Base-by-base conservation (phyloP, 2,113 vertebrate genomes). In the Hyla sarda region DNA sequence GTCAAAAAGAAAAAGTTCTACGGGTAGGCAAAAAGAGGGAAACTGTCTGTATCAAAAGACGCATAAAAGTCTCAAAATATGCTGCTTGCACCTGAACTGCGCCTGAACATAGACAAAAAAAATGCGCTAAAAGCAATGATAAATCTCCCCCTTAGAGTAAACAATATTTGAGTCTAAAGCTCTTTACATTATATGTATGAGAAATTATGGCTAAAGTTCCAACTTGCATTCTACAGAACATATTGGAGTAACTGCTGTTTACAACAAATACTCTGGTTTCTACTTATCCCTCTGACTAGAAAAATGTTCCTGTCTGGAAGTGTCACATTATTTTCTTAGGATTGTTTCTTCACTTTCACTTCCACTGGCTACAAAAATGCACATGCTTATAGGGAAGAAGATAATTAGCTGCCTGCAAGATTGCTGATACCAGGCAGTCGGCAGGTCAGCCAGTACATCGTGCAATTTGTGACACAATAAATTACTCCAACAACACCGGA, bases 401-500 rank as follows among this genome's bases (percentile, higher is more conserved):
- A 96, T 97, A 97, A 95, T 97, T 97, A 97, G 94, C 91, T 94
- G 81, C 91, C 92, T 93, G 92, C 89, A 91, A 92, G 94, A 92
- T 93, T 94, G 92, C 94, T 93, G 91, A 94, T 91, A 90, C 92
- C 90, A 87, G 82, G 91, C 92, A 89, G 90, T 90, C 81, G 91
- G 89, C 90, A 90, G 95, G 92, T 95, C 92, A 91, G 87, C 72
- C 89, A 89, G 89, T 88, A 92, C 87, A 10, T 95, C 92, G 92
- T 85, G 88, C 89, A 91, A 91, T 94, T 91, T 94, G 93, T 93
- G 95, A 95, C 96, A 96, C 95, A 95, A 93, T 92, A 95, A 96
- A 97, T 98, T 97, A 96, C 95, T 94, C 94, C 94, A 96, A 94
- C 90, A 88, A 94, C 93, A 95, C 94, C 95, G 90, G 92, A 91